These are phyloP conservation scores for Squalus acanthias DNA, from an alignment of 2,797 vertebrate species.

Conservation along the genomic window DNA sequence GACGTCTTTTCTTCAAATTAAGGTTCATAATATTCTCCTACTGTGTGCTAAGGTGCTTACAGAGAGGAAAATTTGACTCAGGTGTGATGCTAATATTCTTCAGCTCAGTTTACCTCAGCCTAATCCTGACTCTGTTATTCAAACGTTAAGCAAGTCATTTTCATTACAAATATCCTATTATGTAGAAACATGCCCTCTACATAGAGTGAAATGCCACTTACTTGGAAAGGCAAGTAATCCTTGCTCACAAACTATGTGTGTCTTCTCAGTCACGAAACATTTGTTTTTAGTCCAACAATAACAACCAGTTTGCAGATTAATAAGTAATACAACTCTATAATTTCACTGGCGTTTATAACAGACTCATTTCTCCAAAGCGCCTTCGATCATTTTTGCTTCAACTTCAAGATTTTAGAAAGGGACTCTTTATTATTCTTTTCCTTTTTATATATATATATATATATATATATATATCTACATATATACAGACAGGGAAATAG, in stretches of 20 bases:
- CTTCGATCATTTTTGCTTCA: neutral
- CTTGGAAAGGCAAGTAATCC: slow-evolving; percentile 36
- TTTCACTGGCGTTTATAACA: neutral
- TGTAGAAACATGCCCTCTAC: slow-evolving; percentile 44
- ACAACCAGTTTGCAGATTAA: neutral
- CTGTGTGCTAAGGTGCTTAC: slow-evolving; percentile 38
- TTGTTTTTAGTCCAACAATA: neutral
- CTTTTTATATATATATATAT: neutral
- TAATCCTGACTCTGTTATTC: slow-evolving; percentile 41
- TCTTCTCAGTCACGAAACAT: neutral
- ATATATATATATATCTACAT: neutral
- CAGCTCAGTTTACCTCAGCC: slow-evolving; percentile 37
- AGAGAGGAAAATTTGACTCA: slow-evolving; percentile 23
- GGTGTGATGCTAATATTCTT: slow-evolving; percentile 37
- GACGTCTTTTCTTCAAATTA: slow-evolving; percentile 37
- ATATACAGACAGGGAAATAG: neutral
- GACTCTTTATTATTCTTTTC: neutral
- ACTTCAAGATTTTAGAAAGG: neutral
- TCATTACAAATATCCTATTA: slow-evolving; percentile 48
- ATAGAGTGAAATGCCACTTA: slow-evolving; percentile 48
- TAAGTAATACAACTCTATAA: neutral
- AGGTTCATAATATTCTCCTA: slow-evolving; percentile 43
- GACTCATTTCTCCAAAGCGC: neutral
- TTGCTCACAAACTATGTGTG: neutral
- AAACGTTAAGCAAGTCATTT: slow-evolving; percentile 43